Evolutionary conservation across 2,888 invertebrate genomes (phyloP).

Genomic region (Bhutanitis thaidina): DNA sequence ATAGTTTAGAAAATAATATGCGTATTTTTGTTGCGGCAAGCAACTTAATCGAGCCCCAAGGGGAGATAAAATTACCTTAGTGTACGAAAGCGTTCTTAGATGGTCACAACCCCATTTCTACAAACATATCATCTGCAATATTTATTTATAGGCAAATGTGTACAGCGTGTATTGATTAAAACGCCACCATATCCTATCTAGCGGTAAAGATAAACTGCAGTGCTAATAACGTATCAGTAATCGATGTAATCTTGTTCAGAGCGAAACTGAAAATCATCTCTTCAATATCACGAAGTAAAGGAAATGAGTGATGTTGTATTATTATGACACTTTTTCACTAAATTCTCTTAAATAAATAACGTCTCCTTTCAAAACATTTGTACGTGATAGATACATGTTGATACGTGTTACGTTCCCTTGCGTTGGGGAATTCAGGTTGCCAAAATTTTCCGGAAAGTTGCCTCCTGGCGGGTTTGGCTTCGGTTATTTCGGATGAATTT

Average conservation of each 20-base stretch:
- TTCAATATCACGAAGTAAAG: not conserved
- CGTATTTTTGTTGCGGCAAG: no score
- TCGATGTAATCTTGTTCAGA: constrained; percentile 13
- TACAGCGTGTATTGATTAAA: constrained; percentile 28
- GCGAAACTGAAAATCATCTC: constrained; percentile 4
- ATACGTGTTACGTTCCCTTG: no score
- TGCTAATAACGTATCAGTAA: constrained; percentile 22
- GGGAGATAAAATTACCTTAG: no score
- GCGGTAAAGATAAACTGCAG: constrained; percentile 26
- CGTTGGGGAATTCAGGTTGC: no score
- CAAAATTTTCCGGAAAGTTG: no score
- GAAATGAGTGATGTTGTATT: not conserved
- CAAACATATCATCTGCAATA: not conserved
- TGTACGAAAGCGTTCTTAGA: no score
- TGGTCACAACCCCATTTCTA: not conserved
- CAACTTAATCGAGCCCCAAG: no score
- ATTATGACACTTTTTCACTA: not conserved
- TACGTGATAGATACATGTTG: no score
- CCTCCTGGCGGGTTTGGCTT: no score
- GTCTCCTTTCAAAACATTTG: no score
- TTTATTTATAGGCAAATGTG: constrained; percentile 8
- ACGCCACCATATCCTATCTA: constrained; percentile 24
- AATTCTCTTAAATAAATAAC: not conserved
- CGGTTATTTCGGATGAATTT: no score
- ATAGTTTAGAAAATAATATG: no score